Evolutionary conservation across 2,113 vertebrate species (phyloP).

Genomic region (Istiophorus platypterus): DNA sequence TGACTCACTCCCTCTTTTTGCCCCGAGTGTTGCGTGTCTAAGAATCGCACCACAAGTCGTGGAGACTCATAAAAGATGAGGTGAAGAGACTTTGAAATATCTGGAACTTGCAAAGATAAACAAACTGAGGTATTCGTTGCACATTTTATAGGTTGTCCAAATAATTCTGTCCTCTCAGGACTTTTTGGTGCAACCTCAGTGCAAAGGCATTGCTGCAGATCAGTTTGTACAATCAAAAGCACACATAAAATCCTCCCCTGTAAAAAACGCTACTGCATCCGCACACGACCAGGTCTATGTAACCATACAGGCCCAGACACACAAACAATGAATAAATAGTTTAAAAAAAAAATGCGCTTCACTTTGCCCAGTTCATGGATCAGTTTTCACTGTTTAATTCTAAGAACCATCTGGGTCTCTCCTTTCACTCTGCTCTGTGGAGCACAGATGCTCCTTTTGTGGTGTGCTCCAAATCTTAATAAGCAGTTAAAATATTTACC

Average conservation of each 20-base stretch:
- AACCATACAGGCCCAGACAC: constrained; percentile 31
- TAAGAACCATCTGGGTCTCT: constrained; percentile 93
- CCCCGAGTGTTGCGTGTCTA: constrained; percentile 78
- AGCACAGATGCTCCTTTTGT: constrained; percentile 98
- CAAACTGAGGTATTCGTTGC: constrained; percentile 86
- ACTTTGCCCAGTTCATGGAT: constrained; percentile 79
- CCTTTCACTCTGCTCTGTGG: constrained; percentile 86
- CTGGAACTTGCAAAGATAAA: constrained; percentile 86
- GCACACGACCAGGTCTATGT: constrained; percentile 39
- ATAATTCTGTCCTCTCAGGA: constrained; percentile 83
- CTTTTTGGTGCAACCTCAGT: constrained; percentile 56
- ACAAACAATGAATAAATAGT: constrained; percentile 74
- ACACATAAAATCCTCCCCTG: constrained; percentile 45
- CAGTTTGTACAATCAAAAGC: constrained; percentile 77
- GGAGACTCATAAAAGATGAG: constrained; percentile 84
- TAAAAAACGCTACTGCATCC: constrained; percentile 57
- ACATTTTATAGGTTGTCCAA: constrained; percentile 84
- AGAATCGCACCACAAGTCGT: constrained; percentile 76
- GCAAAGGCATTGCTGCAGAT: constrained; percentile 71
- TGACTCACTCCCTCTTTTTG: constrained; percentile 53
- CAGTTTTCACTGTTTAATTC: constrained; percentile 86
- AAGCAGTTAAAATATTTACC: constrained; percentile 99
- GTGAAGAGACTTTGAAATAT: constrained; percentile 84
- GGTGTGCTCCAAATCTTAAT: constrained; percentile 92
- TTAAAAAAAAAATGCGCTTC: constrained; percentile 82